These are phyloP conservation scores for Lithophane semibrunnea DNA, from an alignment of 2,888 invertebrate genomes.

Conservation along the genomic window DNA sequence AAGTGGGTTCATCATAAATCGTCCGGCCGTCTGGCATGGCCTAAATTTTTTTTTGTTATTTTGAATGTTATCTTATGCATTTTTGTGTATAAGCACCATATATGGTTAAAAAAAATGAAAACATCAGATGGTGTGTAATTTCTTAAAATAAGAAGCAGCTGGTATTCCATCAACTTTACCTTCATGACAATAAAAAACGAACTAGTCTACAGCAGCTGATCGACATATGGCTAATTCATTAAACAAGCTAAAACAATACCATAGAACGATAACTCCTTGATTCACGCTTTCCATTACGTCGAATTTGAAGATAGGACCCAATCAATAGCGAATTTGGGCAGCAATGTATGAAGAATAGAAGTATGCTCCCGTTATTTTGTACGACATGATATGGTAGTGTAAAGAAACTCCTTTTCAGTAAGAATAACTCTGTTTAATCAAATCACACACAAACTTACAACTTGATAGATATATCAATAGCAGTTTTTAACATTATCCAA, in stretches of 20 bases:
- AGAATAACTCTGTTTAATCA: too few species aligned
- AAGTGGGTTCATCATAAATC: too few species aligned
- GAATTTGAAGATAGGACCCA: neutral
- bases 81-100: neutral
- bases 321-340: neutral
- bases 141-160: slow-evolving; percentile 43
- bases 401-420: too few species aligned
- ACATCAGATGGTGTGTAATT: slow-evolving; percentile 17
- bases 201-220: slow-evolving; percentile 57
- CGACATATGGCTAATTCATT: slow-evolving; percentile 39
- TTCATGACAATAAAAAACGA: slow-evolving; percentile 48
- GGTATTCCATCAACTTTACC: slow-evolving; percentile 32
- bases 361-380: neutral
- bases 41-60: too few species aligned
- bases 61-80: too few species aligned
- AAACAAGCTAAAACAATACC: neutral
- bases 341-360: slow-evolving; percentile 19
- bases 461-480: too few species aligned
- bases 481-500: too few species aligned
- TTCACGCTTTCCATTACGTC: slow-evolving; percentile 11
- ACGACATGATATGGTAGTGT: slow-evolving; percentile 4
- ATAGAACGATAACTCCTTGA: neutral
- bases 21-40: too few species aligned
- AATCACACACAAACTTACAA: too few species aligned
- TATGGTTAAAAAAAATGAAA: neutral